These are phyloP conservation scores for Hypanus sabinus DNA, from an alignment of 2,113 vertebrate species.

Conservation along the genomic window DNA sequence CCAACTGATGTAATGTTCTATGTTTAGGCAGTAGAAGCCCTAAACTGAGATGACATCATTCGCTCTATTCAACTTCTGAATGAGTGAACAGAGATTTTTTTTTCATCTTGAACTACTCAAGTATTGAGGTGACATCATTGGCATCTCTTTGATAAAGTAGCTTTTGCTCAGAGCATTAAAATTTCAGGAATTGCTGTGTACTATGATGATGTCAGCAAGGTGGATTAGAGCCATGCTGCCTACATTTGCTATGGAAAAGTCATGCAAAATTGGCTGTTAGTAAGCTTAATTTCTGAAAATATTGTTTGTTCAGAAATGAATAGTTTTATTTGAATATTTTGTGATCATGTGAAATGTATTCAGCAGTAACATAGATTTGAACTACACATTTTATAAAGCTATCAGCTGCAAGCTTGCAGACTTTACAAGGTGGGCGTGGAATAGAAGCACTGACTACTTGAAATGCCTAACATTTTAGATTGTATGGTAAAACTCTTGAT, in stretches of 20 bases:
- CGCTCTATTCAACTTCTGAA: slow-evolving; percentile 46
- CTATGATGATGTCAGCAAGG: slow-evolving; percentile 35
- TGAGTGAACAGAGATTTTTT: slow-evolving; percentile 47
- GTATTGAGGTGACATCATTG: slow-evolving; percentile 42
- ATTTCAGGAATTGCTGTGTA: slow-evolving; percentile 39
- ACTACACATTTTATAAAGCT: not conserved
- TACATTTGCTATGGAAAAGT: slow-evolving; percentile 25
- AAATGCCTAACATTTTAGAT: too few species aligned
- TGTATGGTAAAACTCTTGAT: too few species aligned
- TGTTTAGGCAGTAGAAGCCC: slow-evolving; percentile 40
- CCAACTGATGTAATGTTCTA: slow-evolving; percentile 44
- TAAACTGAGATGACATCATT: slow-evolving; percentile 45
- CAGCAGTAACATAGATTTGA: too few species aligned
- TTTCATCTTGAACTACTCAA: slow-evolving; percentile 40
- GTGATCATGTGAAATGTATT: not conserved
- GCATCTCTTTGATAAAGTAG: slow-evolving; percentile 39
- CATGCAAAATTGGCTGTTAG: not conserved
- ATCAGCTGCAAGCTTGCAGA: not conserved
- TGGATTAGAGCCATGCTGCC: slow-evolving; percentile 23
- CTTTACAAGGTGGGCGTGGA: not conserved
- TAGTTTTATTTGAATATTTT: not conserved
- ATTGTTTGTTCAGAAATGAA: not conserved
- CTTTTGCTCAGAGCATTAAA: slow-evolving; percentile 40
- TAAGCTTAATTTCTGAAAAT: not conserved
- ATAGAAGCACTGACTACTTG: not conserved